These are phyloP conservation scores for Paraplagusia blochii DNA, from an alignment of 2,113 vertebrate genomes.

Conservation along the genomic window DNA sequence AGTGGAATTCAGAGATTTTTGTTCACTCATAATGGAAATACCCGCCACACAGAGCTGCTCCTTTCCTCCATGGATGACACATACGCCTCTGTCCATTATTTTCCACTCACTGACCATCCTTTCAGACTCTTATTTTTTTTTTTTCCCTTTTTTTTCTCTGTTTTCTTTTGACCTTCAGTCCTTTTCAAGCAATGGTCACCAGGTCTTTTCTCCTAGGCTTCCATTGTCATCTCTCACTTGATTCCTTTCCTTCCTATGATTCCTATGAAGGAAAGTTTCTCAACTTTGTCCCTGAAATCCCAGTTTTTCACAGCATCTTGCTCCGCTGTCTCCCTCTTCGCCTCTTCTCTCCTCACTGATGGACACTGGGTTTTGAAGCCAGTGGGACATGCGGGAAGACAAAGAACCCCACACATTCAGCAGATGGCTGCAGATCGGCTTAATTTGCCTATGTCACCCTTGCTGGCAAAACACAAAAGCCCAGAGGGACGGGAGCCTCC, in stretches of 20 bases:
- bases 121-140: slow-evolving; percentile 13
- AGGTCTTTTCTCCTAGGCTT: slow-evolving; percentile 5
- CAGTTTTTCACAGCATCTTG: slow-evolving; percentile 2
- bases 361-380: slow-evolving; percentile 29
- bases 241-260: not conserved
- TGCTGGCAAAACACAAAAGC: slow-evolving; percentile 62
- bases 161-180: slow-evolving; percentile 28
- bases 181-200: slow-evolving; percentile 24
- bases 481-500: slow-evolving; percentile 25
- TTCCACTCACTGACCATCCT: not conserved
- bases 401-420: slow-evolving; percentile 54
- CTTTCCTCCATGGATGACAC: slow-evolving; percentile 33
- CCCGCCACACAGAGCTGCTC: slow-evolving; percentile 46
- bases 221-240: slow-evolving; percentile 25
- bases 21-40: slow-evolving; percentile 53
- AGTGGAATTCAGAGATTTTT: slow-evolving; percentile 50
- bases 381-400: slow-evolving; percentile 33
- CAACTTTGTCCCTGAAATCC: slow-evolving; percentile 34
- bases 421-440: slow-evolving; percentile 61
- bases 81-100: slow-evolving; percentile 38
- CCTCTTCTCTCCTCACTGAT: slow-evolving; percentile 21
- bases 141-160: slow-evolving; percentile 24
- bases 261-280: slow-evolving; percentile 32
- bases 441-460: slow-evolving; percentile 61
- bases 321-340: slow-evolving; percentile 10